Conservation (phyloP, 2,113 vertebrate species). For the Collichthys lucidus region DNA sequence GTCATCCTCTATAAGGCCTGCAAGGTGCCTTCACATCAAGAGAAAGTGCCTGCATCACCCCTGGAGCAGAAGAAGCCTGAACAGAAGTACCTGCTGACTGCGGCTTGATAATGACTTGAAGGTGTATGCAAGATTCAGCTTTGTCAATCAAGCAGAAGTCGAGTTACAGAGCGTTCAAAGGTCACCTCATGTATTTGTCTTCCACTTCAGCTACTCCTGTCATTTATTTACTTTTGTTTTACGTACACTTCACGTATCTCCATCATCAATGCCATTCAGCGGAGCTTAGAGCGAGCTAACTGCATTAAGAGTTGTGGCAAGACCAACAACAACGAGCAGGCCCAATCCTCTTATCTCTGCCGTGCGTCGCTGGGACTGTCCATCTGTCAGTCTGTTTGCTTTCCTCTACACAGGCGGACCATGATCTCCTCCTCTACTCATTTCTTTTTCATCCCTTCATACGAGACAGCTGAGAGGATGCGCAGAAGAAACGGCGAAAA, state of each 20-base stretch:
- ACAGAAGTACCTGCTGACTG: slow-evolving; percentile 81
- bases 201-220: background rate
- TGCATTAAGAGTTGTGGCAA: slow-evolving; percentile 66
- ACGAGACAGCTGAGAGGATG: slow-evolving; percentile 23
- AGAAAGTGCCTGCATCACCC: slow-evolving; percentile 58
- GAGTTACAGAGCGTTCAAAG: background rate
- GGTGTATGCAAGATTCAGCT: background rate
- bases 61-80: slow-evolving; percentile 62
- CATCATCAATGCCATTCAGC: slow-evolving; percentile 16
- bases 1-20: slow-evolving; percentile 86
- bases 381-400: slow-evolving; percentile 82
- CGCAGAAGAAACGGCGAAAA: slow-evolving; percentile 23
- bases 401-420: slow-evolving; percentile 36
- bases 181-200: background rate
- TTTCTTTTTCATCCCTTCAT: slow-evolving; percentile 27
- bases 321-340: slow-evolving; percentile 66
- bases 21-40: slow-evolving; percentile 82
- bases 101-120: slow-evolving; percentile 55
- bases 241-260: slow-evolving; percentile 13
- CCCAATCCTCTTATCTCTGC: slow-evolving; percentile 84
- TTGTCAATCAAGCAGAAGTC: background rate
- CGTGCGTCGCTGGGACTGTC: slow-evolving; percentile 71
- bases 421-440: slow-evolving; percentile 47
- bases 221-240: slow-evolving; percentile 18
- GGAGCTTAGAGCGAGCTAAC: slow-evolving; percentile 50